Percentiles rank a stretch among this genome's conserved stretches.
phyloP scores from a whole-genome alignment of 2,797 vertebrate species.

The Melanotaenia parkinsoni region DNA sequence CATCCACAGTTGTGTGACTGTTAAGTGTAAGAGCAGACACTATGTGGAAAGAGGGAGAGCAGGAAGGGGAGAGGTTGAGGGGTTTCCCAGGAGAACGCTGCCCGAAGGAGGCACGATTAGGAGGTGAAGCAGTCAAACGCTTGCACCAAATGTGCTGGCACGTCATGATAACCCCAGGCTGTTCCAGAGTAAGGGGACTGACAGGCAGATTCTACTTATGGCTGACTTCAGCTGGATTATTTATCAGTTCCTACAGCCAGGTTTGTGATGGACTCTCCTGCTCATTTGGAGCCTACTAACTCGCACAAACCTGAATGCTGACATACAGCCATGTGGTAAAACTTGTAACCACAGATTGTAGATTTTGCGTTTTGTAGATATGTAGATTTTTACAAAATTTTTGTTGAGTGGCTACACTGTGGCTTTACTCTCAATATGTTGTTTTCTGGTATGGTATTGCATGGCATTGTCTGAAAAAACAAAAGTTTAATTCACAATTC shows the following conservation, averaged over 20 bases:
- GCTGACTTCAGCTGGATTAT: slow-evolving; percentile 86
- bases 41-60: slow-evolving; percentile 41
- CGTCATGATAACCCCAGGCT: slow-evolving; percentile 87
- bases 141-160: slow-evolving; percentile 85
- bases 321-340: slow-evolving; percentile 38
- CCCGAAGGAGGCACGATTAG: slow-evolving; percentile 87
- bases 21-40: slow-evolving; percentile 42
- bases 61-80: slow-evolving; percentile 63
- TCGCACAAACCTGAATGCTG: slow-evolving; percentile 40
- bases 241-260: slow-evolving; percentile 84
- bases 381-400: slow-evolving; percentile 14
- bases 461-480: slow-evolving; percentile 9
- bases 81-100: slow-evolving; percentile 77
- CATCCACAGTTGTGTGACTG: slow-evolving; percentile 39
- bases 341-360: too few relatives aligned
- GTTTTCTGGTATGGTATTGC: neutral
- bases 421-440: slow-evolving; percentile 12
- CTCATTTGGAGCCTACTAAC: slow-evolving; percentile 82
- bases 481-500: neutral
- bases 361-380: too few relatives aligned
- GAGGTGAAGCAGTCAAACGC: slow-evolving; percentile 87
- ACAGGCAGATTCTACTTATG: slow-evolving; percentile 86
- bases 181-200: slow-evolving; percentile 85
- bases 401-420: slow-evolving; percentile 18
- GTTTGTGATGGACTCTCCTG: slow-evolving; percentile 76